Evolutionary conservation across 2,113 vertebrate genomes (phyloP), one percentile per base, ranked within the genome.

Genomic region (Falco punctatus): DNA sequence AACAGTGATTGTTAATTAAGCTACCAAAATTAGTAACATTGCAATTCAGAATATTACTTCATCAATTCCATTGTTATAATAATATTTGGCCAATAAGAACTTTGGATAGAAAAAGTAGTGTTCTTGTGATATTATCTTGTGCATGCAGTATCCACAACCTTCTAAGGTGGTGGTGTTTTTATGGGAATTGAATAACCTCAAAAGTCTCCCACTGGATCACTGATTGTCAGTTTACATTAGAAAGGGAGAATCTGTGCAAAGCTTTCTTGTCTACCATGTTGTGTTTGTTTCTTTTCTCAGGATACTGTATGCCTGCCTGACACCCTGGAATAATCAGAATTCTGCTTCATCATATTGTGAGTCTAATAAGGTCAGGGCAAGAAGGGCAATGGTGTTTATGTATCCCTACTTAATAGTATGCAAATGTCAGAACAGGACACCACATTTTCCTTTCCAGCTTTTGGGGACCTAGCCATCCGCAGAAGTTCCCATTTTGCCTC

Each of bases 1-100:
- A 95, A 96, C 69, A 90, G 65, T 33, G 75, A 95, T 86, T 40
- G 42, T 74, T 88, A 55, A 88, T 95, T 92, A 96, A 86, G 66
- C 20, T 48, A 59, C 71, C 87, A 66, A 61, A 81, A 59, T 89
- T 86, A 69, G 28, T 80, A 93, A 93, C 28, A 74, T 9, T 73
- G 54, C 40, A 83, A 77, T 86, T 85, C 58, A 91, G 67, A 70
- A 48, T 55, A 65, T 4, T 0, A 90, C 26, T 91, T 89, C 4
- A 67, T 51, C 10, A 15, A 24, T 75, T 49, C 35, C 11, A 14
- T 70, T 70, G 70, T 86, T 78, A 67, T 59, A 88, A 78, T 46
- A 81, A 62, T 73, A 83, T 42, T 86, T 94, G 46, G 22, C 20
- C 16, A 73, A 9, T 24, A 90, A 78, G 54, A 91, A 83, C 38